These are phyloP conservation scores for Drosophila parthenogenetica DNA, from an alignment of 2,888 invertebrate genomes.

Conservation along the genomic window DNA sequence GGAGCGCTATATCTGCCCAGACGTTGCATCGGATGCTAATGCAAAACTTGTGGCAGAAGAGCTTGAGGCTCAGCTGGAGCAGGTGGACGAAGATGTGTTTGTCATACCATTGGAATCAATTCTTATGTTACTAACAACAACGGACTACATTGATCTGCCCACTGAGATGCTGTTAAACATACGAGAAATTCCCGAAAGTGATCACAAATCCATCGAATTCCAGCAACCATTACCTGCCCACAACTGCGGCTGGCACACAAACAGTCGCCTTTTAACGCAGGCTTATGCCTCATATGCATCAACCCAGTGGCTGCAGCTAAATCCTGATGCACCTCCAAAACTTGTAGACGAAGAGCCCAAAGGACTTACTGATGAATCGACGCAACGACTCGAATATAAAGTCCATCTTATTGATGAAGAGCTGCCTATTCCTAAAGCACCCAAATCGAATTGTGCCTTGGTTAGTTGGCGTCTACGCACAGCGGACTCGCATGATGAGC, in stretches of 20 bases:
- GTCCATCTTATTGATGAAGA: constrained; percentile 26
- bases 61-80: constrained; percentile 4
- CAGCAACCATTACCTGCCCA: constrained; percentile 75
- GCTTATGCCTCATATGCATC: constrained; percentile 49
- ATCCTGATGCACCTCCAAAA: background rate
- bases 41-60: constrained; percentile 12
- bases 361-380: background rate
- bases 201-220: constrained; percentile 65
- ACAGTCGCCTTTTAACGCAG: constrained; percentile 58
- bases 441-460: constrained; percentile 46
- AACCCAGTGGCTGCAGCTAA: constrained; percentile 51
- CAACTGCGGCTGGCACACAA: constrained; percentile 79
- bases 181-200: constrained; percentile 16
- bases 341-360: background rate
- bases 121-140: constrained; percentile 71
- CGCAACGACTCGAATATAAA: constrained; percentile 35
- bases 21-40: background rate
- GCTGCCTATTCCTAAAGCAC: background rate
- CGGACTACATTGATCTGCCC: constrained; percentile 75
- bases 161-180: constrained; percentile 72
- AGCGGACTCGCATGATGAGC: constrained; percentile 5
- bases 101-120: constrained; percentile 73
- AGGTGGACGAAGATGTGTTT: constrained; percentile 36
- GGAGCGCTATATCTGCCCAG: constrained; percentile 45
- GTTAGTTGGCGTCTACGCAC: constrained; percentile 65